Evolutionary conservation across 2,888 invertebrate genomes (phyloP).

Genomic region (Spodoptera littoralis): DNA sequence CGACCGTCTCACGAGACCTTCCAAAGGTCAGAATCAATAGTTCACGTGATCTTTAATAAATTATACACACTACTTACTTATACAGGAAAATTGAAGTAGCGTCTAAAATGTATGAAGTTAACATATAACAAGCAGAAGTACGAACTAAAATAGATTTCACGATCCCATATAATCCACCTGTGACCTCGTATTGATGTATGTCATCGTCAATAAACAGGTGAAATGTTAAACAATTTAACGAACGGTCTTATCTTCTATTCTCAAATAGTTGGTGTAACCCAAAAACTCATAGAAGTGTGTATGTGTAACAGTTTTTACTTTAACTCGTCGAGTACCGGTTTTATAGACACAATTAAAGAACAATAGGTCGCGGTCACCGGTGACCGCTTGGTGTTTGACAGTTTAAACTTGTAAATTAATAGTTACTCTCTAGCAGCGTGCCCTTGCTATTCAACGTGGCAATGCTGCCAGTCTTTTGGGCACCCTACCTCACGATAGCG

Average conservation of each 20-base stretch:
- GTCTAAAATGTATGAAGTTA: slow-evolving; percentile 9
- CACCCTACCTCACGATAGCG: too few species aligned
- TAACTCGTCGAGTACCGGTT: too few species aligned
- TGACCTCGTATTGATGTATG: slow-evolving; percentile 36
- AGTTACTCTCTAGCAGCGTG: too few species aligned
- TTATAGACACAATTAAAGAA: too few species aligned
- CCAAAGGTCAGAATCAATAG: slow-evolving; percentile 8
- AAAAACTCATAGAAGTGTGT: neutral
- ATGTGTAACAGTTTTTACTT: neutral
- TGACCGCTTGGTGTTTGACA: too few species aligned
- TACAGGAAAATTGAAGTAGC: slow-evolving; percentile 11
- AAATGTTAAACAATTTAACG: slow-evolving; percentile 13
- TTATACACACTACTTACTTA: neutral
- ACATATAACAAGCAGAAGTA: slow-evolving; percentile 2
- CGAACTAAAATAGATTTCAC: slow-evolving; percentile 41
- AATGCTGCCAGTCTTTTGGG: too few species aligned
- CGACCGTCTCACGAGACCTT: slow-evolving; percentile 5
- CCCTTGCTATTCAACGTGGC: too few species aligned
- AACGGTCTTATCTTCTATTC: slow-evolving; percentile 13
- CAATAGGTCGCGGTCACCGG: too few species aligned
- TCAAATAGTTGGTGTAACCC: slow-evolving; percentile 2
- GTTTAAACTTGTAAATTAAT: neutral
- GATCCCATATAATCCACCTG: slow-evolving; percentile 25
- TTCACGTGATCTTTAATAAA: slow-evolving; percentile 17
- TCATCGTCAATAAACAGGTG: slow-evolving; percentile 23